Percentiles rank a stretch among this genome's conserved stretches.
These are phyloP conservation scores for Gymnothorax javanicus DNA, from an alignment of 2,797 vertebrate species.

Conservation along the genomic window DNA sequence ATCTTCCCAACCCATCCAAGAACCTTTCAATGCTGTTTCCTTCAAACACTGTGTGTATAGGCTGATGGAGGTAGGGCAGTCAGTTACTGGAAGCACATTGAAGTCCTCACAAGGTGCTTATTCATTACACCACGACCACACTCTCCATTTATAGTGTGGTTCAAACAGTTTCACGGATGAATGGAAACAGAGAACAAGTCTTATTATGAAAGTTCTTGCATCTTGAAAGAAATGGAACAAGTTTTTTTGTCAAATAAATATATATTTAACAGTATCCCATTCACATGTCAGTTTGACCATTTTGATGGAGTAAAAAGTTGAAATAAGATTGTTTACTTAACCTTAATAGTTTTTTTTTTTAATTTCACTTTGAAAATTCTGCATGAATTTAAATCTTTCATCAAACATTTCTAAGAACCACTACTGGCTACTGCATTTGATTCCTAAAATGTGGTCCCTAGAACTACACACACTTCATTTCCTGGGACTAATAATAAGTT, in stretches of 20 bases:
- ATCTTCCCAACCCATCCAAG: slow-evolving; percentile 64
- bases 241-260: not conserved
- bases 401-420: too few species aligned
- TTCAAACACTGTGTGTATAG: slow-evolving; percentile 63
- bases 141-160: not conserved
- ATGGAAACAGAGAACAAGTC: not conserved
- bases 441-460: too few species aligned
- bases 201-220: not conserved
- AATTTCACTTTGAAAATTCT: too few species aligned
- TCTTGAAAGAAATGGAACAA: not conserved
- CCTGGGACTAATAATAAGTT: too few species aligned
- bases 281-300: not conserved
- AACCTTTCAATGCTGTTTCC: slow-evolving; percentile 58
- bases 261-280: not conserved
- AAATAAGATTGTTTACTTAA: not conserved
- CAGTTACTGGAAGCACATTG: slow-evolving; percentile 23
- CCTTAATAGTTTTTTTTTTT: too few species aligned
- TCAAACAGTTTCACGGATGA: not conserved
- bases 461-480: too few species aligned
- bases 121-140: slow-evolving; percentile 44
- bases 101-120: slow-evolving; percentile 46
- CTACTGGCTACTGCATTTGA: too few species aligned
- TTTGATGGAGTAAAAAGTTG: not conserved
- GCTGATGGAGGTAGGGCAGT: slow-evolving; percentile 30
- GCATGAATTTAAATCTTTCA: too few species aligned